Evolutionary conservation across 2,113 vertebrate genomes (phyloP), one percentile per base, ranked within the genome.

Genomic region (Misgurnus mizolepis): DNA sequence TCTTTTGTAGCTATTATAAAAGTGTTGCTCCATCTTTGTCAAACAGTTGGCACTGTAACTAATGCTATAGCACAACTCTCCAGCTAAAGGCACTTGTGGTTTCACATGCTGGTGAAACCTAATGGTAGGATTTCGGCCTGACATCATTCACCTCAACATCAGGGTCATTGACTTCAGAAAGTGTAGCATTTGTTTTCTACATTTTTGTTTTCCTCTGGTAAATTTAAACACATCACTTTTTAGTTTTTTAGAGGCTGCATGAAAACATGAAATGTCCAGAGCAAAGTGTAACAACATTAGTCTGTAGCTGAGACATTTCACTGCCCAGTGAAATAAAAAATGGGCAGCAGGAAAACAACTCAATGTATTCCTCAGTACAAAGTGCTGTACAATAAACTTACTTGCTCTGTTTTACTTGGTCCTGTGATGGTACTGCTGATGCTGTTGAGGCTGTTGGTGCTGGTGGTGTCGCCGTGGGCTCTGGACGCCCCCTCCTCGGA

Each of bases 31-130:
- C 81, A 78, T 82, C 81, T 82, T 67, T 65, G 75, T 72, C 81
- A 64, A 72, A 65, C 40, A 56, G 45, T 67, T 82, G 81, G 80
- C 80, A 81, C 72, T 27, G 79, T 41, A 55, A 64, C 62, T 58
- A 68, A 75, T 66, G 34, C 41, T 7, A 55, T 49, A 47, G 34
- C 60, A 43, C 49, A 56, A 56, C 60, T 66, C 56, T 53, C 6
- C 43, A 15, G 40, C 64, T 40, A 12, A 65, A 81, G 67, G 53
- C 49, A 55, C 58, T 71, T 18, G 49, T 49, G 6, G 34, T 77
- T 82, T 58, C 43, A 61, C 76, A 82, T 85, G 77, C 71, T 80
- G 41, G 64, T 64, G 70, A 82, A 75, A 85, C 27, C 10, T 61
- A 82, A 79, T 84, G 27, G 27, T 70, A 75, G 64, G 65, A 69